Conservation (phyloP, 1,140 invertebrate genomes). For the Sycobia sp. region DNA sequence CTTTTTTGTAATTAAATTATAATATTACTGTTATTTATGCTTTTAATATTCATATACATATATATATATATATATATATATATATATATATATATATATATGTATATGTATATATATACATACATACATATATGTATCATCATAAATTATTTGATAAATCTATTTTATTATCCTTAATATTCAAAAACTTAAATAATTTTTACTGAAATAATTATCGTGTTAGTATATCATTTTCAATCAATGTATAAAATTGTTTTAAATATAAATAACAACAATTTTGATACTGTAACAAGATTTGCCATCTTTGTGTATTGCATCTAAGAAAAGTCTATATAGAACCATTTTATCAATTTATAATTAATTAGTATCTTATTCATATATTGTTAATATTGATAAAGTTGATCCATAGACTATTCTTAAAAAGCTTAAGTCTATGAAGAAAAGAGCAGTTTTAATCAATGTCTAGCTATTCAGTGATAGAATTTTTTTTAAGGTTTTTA, state of each 20-base stretch:
- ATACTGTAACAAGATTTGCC: conserved; percentile 28
- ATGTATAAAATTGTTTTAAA: conserved; percentile 5
- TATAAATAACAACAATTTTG: conserved; percentile 11
- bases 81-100: no score
- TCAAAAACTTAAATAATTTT: no score
- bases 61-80: no score
- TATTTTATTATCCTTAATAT: no score
- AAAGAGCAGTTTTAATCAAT: conserved; percentile 32
- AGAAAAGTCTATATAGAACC: conserved; percentile 34
- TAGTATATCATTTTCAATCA: not conserved
- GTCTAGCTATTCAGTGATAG: conserved; percentile 15
- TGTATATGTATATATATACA: no score
- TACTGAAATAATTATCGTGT: not conserved
- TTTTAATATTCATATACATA: no score
- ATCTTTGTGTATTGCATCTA: conserved; percentile 40
- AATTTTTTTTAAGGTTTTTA: not conserved
- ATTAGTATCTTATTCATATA: not conserved
- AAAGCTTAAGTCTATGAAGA: conserved; percentile 17
- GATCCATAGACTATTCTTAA: conserved; percentile 15
- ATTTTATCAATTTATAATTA: not conserved
- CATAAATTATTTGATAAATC: no score
- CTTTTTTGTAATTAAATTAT: no score
- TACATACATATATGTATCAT: no score
- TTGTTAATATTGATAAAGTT: not conserved
- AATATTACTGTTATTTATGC: no score